Evolutionary conservation across 2,888 invertebrate genomes (phyloP).

Genomic region (Orthosia cruda): DNA sequence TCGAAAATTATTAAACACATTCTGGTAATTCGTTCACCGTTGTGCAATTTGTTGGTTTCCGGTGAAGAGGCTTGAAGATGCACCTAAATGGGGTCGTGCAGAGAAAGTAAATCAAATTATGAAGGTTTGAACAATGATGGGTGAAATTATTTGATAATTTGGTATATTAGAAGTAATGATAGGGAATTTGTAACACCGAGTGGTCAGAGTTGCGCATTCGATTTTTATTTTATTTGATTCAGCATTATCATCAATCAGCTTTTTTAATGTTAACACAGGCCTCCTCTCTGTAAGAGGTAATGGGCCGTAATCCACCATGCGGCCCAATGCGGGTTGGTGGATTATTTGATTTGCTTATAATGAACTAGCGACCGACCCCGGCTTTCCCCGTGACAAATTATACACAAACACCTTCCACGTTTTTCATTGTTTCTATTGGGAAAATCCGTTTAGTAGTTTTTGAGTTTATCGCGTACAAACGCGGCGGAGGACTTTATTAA

Average conservation of each 20-base stretch:
- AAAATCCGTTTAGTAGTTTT: background rate
- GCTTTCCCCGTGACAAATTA: too few relatives aligned
- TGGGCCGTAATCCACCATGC: too few relatives aligned
- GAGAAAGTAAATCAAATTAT: slow-evolving; percentile 50
- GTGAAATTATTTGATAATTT: slow-evolving; percentile 41
- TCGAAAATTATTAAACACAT: slow-evolving; percentile 58
- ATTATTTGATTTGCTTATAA: background rate
- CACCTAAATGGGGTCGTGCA: slow-evolving; percentile 41
- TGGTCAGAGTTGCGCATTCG: background rate
- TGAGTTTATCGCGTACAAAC: too few relatives aligned
- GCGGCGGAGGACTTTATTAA: too few relatives aligned
- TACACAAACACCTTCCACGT: too few relatives aligned
- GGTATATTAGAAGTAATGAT: slow-evolving; percentile 22
- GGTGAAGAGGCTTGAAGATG: slow-evolving; percentile 41
- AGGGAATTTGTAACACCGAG: slow-evolving; percentile 2
- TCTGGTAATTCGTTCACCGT: slow-evolving; percentile 57
- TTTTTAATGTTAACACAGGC: too few relatives aligned
- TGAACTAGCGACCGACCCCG: too few relatives aligned
- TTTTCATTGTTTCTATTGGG: too few relatives aligned
- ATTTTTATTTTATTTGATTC: background rate
- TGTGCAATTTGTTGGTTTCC: slow-evolving; percentile 62
- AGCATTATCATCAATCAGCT: too few relatives aligned
- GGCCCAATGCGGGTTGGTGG: too few relatives aligned
- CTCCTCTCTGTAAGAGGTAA: too few relatives aligned
- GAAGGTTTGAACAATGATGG: slow-evolving; percentile 32